Evolutionary conservation across 1,140 invertebrate species (phyloP).

Genomic region (Cheumatopsyche charites): DNA sequence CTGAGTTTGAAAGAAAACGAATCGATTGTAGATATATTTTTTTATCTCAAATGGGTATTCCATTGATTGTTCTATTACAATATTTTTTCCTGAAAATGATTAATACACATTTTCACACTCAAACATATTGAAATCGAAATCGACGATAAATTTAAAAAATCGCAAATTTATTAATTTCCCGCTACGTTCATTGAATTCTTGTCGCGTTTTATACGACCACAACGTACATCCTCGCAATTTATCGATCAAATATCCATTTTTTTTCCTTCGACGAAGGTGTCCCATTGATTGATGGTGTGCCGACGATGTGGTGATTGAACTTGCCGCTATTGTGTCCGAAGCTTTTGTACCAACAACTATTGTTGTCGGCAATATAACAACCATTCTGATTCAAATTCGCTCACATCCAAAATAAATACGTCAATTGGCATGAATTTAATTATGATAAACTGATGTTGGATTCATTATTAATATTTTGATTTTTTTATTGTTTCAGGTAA

Average conservation of each 20-base stretch:
- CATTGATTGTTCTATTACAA: too few species aligned
- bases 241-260: conserved; percentile 13
- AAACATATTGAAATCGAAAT: too few species aligned
- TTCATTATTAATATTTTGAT: not conserved
- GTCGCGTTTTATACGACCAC: not conserved
- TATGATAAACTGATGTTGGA: too few species aligned
- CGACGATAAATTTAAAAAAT: not conserved
- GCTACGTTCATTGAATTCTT: not conserved
- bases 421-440: not conserved
- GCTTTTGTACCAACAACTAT: conserved; percentile 2
- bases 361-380: not conserved
- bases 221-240: conserved; percentile 2
- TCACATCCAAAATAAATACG: not conserved
- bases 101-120: too few species aligned
- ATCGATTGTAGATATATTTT: too few species aligned
- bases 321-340: conserved; percentile 8
- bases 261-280: not conserved
- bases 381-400: conserved; percentile 6
- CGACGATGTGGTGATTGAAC: conserved; percentile 13
- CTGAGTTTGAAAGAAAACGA: too few species aligned
- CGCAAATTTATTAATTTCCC: not conserved
- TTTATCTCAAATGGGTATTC: too few species aligned
- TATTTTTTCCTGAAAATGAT: too few species aligned
- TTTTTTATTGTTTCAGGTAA: conserved; percentile 1
- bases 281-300: conserved; percentile 16